Percentiles rank a stretch among this genome's conserved stretches.
These are phyloP conservation scores for Xanthia icteritia DNA, from an alignment of 2,888 invertebrate species.

Conservation along the genomic window DNA sequence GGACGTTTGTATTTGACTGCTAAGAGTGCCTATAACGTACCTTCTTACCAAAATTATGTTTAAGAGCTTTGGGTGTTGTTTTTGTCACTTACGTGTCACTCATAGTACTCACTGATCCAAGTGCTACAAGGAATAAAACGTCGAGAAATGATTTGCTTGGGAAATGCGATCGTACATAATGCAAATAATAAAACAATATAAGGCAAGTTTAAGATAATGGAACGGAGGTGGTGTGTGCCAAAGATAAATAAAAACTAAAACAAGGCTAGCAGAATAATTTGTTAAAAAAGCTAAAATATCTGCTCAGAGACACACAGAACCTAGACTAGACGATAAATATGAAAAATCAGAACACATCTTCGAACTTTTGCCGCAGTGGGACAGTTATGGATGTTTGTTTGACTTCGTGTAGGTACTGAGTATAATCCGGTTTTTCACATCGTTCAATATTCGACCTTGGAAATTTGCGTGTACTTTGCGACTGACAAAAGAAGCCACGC, in stretches of 20 bases:
- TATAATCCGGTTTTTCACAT: constrained; percentile 52
- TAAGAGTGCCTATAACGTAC: constrained; percentile 10
- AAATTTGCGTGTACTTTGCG: constrained; percentile 58
- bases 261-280: neutral
- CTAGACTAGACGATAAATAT: constrained; percentile 3
- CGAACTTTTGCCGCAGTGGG: constrained; percentile 40
- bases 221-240: neutral
- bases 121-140: neutral
- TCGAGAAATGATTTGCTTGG: neutral
- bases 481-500: constrained; percentile 56
- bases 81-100: constrained; percentile 7
- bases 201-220: neutral
- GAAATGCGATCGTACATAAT: neutral
- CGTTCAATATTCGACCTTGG: constrained; percentile 59
- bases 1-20: constrained; percentile 53
- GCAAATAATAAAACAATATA: neutral
- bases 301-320: neutral
- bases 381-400: constrained; percentile 47
- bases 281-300: neutral
- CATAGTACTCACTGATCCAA: neutral
- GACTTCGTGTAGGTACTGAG: constrained; percentile 38
- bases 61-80: constrained; percentile 22
- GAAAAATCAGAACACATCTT: constrained; percentile 32
- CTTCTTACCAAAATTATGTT: constrained; percentile 24
- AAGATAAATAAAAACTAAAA: constrained; percentile 1